Percentiles rank a stretch among this genome's conserved stretches.
Conservation (phyloP, 2,888 invertebrate species). For the Heteropelma amictum region DNA sequence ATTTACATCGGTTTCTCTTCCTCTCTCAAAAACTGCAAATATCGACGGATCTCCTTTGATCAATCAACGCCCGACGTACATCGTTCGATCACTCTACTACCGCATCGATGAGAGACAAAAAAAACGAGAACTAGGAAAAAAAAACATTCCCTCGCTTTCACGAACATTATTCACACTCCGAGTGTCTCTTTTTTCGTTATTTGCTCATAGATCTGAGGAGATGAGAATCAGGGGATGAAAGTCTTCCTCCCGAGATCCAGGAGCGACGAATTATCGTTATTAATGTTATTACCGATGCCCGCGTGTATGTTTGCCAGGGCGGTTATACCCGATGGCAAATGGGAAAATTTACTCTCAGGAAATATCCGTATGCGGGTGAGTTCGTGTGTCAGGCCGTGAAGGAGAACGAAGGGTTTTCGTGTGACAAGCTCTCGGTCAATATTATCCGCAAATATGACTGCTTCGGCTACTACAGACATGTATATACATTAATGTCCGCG, state of each 20-base stretch:
- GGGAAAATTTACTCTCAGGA: slow-evolving; percentile 48
- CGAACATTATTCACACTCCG: not conserved
- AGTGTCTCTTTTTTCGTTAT: not conserved
- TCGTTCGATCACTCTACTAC: not conserved
- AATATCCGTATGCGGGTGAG: slow-evolving; percentile 18
- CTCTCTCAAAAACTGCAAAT: slow-evolving; percentile 30
- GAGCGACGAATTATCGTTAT: slow-evolving; percentile 45
- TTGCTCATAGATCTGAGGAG: slow-evolving; percentile 1
- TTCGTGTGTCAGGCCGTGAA: slow-evolving; percentile 17
- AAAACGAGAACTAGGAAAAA: no score
- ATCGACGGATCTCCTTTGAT: slow-evolving; percentile 48
- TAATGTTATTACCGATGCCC: slow-evolving; percentile 42
- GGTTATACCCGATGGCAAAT: slow-evolving; percentile 54
- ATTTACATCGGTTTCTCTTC: not conserved
- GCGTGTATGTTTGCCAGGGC: slow-evolving; percentile 24
- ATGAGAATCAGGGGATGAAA: slow-evolving; percentile 31
- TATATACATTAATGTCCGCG: slow-evolving; percentile 1
- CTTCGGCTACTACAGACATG: slow-evolving; percentile 17
- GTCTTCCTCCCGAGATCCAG: slow-evolving; percentile 9
- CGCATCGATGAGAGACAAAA: not conserved
- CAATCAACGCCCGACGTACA: slow-evolving; percentile 32
- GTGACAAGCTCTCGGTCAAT: slow-evolving; percentile 68
- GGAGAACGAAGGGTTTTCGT: slow-evolving; percentile 55
- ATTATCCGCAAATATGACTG: slow-evolving; percentile 71
- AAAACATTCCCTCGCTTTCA: no score